A percentile compares a stretch with the other conserved stretches of the same genome.
phyloP scores from a whole-genome alignment of 92 coral and sea anemone species.

The Epizoanthus rinbou region DNA sequence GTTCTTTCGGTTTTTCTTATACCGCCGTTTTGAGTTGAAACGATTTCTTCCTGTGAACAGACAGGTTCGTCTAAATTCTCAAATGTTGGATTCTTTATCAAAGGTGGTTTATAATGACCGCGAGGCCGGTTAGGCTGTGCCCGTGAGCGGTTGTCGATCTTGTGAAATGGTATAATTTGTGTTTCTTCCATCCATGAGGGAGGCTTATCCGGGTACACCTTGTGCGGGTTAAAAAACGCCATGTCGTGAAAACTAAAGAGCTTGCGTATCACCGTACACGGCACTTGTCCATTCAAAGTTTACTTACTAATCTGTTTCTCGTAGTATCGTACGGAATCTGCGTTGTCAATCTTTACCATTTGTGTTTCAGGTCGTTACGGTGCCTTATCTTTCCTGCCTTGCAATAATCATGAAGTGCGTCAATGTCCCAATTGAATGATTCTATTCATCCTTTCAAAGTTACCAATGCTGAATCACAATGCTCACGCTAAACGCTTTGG shows the following conservation, averaged over 20 bases:
- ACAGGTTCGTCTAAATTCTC: slow-evolving; percentile 33
- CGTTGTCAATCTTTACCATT: background rate
- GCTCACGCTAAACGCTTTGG: background rate
- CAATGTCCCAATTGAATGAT: background rate
- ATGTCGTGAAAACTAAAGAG: background rate
- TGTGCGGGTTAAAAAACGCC: slow-evolving; percentile 44
- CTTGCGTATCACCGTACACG: background rate
- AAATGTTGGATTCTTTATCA: slow-evolving; percentile 30
- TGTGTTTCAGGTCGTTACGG: background rate
- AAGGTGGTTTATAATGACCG: slow-evolving; percentile 21
- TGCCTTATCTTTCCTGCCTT: background rate
- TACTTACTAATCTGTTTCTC: too few relatives aligned
- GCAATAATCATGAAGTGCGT: background rate
- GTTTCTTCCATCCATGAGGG: slow-evolving; percentile 41
- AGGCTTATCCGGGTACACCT: background rate
- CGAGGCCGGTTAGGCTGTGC: slow-evolving; percentile 17
- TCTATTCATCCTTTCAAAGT: background rate
- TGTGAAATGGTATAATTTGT: slow-evolving; percentile 26
- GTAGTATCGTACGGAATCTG: too few relatives aligned
- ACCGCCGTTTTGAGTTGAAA: slow-evolving; percentile 31
- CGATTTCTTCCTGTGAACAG: slow-evolving; percentile 33
- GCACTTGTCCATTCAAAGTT: background rate
- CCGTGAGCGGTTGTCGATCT: slow-evolving; percentile 39
- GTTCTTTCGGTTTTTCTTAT: slow-evolving; percentile 31
- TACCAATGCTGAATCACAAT: background rate